Evolutionary conservation across 2,113 vertebrate species (phyloP).

Genomic region (Rhombomys opimus): DNA sequence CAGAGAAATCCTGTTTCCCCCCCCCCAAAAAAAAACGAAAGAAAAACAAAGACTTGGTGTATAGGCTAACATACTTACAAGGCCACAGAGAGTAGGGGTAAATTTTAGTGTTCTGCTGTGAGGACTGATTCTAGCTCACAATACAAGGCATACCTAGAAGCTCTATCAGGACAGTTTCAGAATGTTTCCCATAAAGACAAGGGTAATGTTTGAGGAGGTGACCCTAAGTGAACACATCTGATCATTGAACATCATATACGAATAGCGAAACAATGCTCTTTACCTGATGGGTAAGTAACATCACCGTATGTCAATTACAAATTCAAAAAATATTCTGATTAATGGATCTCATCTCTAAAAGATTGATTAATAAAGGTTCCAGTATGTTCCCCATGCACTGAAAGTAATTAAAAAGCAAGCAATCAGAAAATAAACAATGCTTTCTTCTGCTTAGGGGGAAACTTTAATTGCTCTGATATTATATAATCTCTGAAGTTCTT

Average conservation of each 20-base stretch:
- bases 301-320: background rate
- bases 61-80: background rate
- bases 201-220: background rate
- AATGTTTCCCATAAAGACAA: background rate
- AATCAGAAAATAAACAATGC: background rate
- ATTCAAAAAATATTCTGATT: background rate
- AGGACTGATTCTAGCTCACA: background rate
- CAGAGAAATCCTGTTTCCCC: too few relatives aligned
- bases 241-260: background rate
- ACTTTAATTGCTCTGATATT: conserved; percentile 19
- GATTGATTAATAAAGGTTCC: background rate
- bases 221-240: background rate
- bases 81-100: background rate
- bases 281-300: background rate
- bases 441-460: background rate
- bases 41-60: background rate
- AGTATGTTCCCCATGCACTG: background rate
- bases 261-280: background rate
- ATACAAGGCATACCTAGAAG: background rate
- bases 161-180: background rate
- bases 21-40: too few relatives aligned
- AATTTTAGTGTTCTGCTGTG: background rate
- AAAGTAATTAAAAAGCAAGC: background rate
- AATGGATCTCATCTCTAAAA: conserved; percentile 47
- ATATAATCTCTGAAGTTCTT: conserved; percentile 38